Base-by-base conservation (phyloP, 1,140 invertebrate genomes). In the Wiebesia pumilae region DNA sequence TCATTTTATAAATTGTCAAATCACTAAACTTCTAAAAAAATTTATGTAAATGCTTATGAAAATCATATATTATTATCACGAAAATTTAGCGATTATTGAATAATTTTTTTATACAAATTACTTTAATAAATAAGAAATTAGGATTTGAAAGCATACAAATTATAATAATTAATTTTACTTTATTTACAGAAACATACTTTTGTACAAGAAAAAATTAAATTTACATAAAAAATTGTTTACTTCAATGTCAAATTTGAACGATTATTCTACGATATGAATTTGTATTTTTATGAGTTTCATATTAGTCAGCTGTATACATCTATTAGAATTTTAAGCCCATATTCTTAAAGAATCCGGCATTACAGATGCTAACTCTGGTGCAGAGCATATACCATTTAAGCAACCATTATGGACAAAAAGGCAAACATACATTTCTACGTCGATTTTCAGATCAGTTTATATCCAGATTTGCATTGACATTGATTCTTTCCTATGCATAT, bases 261-360 rank as follows among this genome's bases (percentile, higher is more conserved):
- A 73, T 73, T 33, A 58, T 38, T 83, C 9, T 40, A 40, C 35
- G 77, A n/a, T 84, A 65, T 24, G 43, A 43, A 84, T 38, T 71
- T 65, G 6, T n/a, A 65, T 38, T 71, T 35, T 35, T 33, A 35
- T 35, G 33, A 35, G 4, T 27, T 71, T 35, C 12, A 16, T 0
- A 80, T 80, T 62, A 80, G 40, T 58, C 51, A 27, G 27, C 10
- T 0, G 79, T 10, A 96, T 91, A 89, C 96, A 97, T 27, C 90
- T 92, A 77, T 96, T 94, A 38, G 95, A 94, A 0, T 96, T 90
- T 96, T 97, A 3, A 95, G 95, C 75, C 96, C 95, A 6, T 91
- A 89, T 88, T 96, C 95, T 96, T 94, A 16, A 89, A 87, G 88
- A 93, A 95, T n/a, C 95, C 95, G 14, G 90, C 92, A 89, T 95